phyloP scores from a whole-genome alignment of 35 echinoderm and acorn worm species.

The Chiridota heheva region DNA sequence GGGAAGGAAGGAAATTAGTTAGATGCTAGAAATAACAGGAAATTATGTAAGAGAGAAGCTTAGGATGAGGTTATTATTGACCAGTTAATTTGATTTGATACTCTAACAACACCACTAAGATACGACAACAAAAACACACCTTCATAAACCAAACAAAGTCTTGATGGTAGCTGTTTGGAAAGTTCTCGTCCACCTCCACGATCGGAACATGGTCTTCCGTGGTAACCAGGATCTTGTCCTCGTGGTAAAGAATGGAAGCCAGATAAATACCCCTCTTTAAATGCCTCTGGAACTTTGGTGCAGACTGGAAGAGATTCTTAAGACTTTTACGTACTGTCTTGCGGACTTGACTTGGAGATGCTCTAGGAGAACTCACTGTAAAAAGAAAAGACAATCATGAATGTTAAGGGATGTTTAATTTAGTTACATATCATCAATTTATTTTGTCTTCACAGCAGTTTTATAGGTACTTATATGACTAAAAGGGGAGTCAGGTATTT shows the following conservation, averaged over 20 bases:
- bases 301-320: conserved; percentile 99
- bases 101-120: too few species aligned
- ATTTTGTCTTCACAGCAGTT: too few species aligned
- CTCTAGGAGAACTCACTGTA: conserved; percentile 89
- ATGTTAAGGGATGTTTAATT: not conserved
- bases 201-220: conserved; percentile 94
- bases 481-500: too few species aligned
- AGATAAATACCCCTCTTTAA: conserved; percentile 94
- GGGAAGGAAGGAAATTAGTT: too few species aligned
- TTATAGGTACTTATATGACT: too few species aligned
- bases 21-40: too few species aligned
- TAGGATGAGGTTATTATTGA: too few species aligned
- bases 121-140: too few species aligned
- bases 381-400: conserved; percentile 26
- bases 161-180: conserved; percentile 89
- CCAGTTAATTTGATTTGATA: too few species aligned
- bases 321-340: conserved; percentile 95
- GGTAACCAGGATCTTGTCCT: conserved; percentile 92
- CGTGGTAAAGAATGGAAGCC: conserved; percentile 73
- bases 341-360: conserved; percentile 92
- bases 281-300: conserved; percentile 97
- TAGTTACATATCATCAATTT: too few species aligned
- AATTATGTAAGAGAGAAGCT: too few species aligned
- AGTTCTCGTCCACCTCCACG: conserved; percentile 95
- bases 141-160: conserved; percentile 99